Evolutionary conservation across 2,888 invertebrate genomes (phyloP).

Genomic region (Orthonevra nobilis): DNA sequence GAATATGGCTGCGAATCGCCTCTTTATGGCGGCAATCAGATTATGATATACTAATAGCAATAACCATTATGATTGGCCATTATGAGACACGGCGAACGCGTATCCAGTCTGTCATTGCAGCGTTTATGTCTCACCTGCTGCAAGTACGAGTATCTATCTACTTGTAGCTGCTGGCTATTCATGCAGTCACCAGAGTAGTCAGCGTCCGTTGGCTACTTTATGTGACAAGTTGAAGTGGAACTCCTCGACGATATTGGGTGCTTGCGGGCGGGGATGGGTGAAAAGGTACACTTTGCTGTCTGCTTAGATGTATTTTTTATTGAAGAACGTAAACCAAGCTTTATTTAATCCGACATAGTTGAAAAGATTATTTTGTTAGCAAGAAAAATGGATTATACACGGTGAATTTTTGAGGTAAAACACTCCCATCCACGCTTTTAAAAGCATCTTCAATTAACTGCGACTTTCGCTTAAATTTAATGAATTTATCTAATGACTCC

Average conservation of each 20-base stretch:
- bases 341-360: no score
- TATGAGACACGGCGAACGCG: conserved; percentile 56
- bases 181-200: conserved; percentile 18
- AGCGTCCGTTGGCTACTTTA: conserved; percentile 38
- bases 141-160: not conserved
- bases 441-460: no score
- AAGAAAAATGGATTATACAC: no score
- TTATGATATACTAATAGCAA: conserved; percentile 65
- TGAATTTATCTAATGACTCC: no score
- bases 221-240: conserved; percentile 61
- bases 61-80: conserved; percentile 68
- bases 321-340: no score
- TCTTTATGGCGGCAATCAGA: conserved; percentile 61
- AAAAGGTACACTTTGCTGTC: no score
- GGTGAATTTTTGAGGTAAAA: no score
- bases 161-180: conserved; percentile 25
- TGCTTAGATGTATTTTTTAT: no score
- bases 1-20: conserved; percentile 59
- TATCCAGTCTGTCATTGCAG: conserved; percentile 51
- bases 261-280: no score
- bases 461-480: no score
- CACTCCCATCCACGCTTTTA: no score
- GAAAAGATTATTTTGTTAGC: no score
- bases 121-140: conserved; percentile 52
- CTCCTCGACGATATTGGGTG: conserved; percentile 1